phyloP scores from a whole-genome alignment of 2,113 vertebrate species.

The Boulengeromyrus knoepffleri region DNA sequence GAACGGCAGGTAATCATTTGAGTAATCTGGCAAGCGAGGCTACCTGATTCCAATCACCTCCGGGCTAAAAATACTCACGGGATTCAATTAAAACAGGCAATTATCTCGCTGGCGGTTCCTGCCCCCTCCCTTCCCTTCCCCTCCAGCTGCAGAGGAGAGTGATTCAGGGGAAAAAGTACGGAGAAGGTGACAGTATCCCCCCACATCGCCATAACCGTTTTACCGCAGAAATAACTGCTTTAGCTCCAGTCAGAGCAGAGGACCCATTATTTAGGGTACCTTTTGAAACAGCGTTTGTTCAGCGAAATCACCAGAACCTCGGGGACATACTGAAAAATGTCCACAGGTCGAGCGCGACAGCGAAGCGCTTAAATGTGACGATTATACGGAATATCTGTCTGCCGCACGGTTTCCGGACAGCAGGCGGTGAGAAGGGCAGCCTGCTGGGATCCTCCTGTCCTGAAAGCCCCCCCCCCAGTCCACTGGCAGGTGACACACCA shows the following conservation, averaged over 20 bases:
- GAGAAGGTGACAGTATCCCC: not conserved
- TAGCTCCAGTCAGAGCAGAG: slow-evolving; percentile 8
- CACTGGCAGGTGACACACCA: not conserved
- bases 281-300: slow-evolving; percentile 25
- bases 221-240: slow-evolving; percentile 22
- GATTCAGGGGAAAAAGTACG: slow-evolving; percentile 18
- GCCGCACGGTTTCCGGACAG: not conserved
- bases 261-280: slow-evolving; percentile 12
- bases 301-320: slow-evolving; percentile 7
- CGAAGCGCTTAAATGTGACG: not conserved
- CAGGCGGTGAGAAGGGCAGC: not conserved
- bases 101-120: slow-evolving; percentile 45
- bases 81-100: slow-evolving; percentile 60
- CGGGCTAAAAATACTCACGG: slow-evolving; percentile 38
- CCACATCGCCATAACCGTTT: slow-evolving; percentile 17
- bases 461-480: not conserved
- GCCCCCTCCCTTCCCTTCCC: slow-evolving; percentile 15
- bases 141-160: slow-evolving; percentile 9
- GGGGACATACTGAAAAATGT: not conserved
- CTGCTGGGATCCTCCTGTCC: not conserved
- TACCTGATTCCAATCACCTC: slow-evolving; percentile 46
- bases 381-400: not conserved
- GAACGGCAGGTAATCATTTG: not conserved
- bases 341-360: not conserved
- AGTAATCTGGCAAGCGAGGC: slow-evolving; percentile 27